Evolutionary conservation across 2,888 invertebrate species (phyloP).

Genomic region (Brachyptera putata): DNA sequence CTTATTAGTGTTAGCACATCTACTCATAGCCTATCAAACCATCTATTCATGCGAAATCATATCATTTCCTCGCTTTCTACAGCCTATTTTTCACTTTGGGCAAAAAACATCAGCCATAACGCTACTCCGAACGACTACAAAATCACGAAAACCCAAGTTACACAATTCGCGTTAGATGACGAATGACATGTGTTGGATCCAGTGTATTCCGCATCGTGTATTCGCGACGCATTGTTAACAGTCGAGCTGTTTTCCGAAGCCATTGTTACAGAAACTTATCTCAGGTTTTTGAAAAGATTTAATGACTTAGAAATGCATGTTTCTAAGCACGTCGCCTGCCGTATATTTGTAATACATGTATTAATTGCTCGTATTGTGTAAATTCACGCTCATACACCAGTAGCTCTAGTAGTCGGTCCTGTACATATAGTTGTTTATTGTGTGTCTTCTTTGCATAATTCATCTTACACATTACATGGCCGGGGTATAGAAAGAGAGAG

Average conservation of each 20-base stretch:
- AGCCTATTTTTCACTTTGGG: neutral
- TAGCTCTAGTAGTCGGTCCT: neutral
- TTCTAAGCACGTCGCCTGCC: slow-evolving; percentile 3
- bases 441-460: neutral
- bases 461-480: no score
- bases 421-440: slow-evolving; percentile 4
- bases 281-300: slow-evolving; percentile 4
- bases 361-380: slow-evolving; percentile 22
- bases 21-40: no score
- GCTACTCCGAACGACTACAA: neutral
- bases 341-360: neutral
- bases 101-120: neutral
- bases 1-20: no score
- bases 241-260: neutral
- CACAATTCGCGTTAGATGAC: no score
- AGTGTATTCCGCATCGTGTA: no score
- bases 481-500: no score
- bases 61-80: neutral
- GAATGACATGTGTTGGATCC: no score
- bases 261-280: slow-evolving; percentile 13
- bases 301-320: slow-evolving; percentile 17
- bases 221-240: neutral
- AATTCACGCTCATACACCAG: slow-evolving; percentile 7
- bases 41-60: no score
- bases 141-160: neutral